Base-by-base conservation (phyloP, 2,113 vertebrate genomes). In the Saguinus imperator region DNA sequence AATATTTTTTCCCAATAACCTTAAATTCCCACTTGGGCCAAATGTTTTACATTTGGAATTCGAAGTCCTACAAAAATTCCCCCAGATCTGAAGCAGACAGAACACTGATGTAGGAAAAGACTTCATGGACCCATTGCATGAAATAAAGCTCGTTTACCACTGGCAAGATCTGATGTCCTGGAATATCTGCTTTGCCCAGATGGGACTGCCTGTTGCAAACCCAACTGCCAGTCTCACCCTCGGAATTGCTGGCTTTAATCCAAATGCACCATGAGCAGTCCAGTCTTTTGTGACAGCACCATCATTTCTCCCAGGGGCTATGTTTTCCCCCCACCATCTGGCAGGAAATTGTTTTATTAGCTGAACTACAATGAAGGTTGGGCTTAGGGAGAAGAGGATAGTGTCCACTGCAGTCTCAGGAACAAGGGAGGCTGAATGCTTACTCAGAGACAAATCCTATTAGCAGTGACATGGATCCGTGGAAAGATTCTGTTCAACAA, bases 361-460 rank as follows among this genome's bases (percentile, higher is more conserved):
- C 88, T 89, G 86, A 96, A 92, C 76, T 79, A 43, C 81, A 91
- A 40, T 6, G 52, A 52, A 66, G 11, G 0, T 1, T 89, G 43
- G 14, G 29, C 45, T 83, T 55, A 45, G 61, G 45, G 32, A 80
- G 20, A 43, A 93, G 13, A 80, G 21, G 40, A 76, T n/a, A 77
- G 13, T 10, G 52, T 29, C 55, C 72, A 37, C 73, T 1, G 4
- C 45, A 40, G 73, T n/a, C 88, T 93, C 43, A 0, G 61, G 52
- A 79, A 77, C 9, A 75, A n/a, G 48, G 75, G 84, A 43, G 45
- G 70, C n/a, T 40, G 37, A 70, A 50, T 6, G 0, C 84, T 32
- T 37, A 52, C 68, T 68, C 91, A n/a, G 83, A 97, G 37, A 93
- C 95, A 96, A 97, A 96, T 84, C 61, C 86, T 55, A 93, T 96